Evolutionary conservation across 2,888 invertebrate genomes (phyloP), one percentile per base, ranked within the genome.

Genomic region (Leucoptera coffeella): DNA sequence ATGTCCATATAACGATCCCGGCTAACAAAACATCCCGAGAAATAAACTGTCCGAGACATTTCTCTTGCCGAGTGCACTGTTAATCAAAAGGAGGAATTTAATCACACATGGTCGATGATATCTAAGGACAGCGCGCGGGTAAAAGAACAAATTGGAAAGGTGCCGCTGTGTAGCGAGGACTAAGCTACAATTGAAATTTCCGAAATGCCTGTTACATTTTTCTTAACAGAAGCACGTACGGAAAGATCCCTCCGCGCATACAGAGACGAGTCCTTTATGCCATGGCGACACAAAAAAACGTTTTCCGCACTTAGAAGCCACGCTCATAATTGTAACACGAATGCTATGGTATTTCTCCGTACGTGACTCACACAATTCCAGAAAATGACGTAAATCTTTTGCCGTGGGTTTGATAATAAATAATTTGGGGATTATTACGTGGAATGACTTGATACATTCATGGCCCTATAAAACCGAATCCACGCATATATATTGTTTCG

Each of bases 101-200:
- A 65, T 65, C 64, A 61, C 42, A 46, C 43, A 44, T 55, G 50
- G 46, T 50, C 55, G 58, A 62, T 62, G 51, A 61, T 61, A 64
- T 61, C 61, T 56, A 45, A 43, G 38, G 47, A 45, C 43, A 48
- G 48, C 47, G 50, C 40, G 45, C 46, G 49, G 45, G 43, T 41
- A n/a, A n/a, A 44, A 47, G 51, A 53, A 60, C 60, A 61, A 62
- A 62, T 64, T 61, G 55, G 46, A 51, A 47, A 48, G 47, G 51
- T 49, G 47, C 14, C 24, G 43, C 38, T 46, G 49, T 45, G 45
- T 47, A 45, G 49, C 50, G 42, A 42, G 48, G 52, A 55, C 54
- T 54, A 57, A 50, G 54, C 49, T 56, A 62, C 64, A 60, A 65
- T 60, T 61, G 61, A 62, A 62, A 67, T 65, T 62, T 59, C 50